A percentile compares a stretch with the other conserved stretches of the same genome.
Conservation (phyloP, 2,113 vertebrate species). For the Aspiorhynchus laticeps region DNA sequence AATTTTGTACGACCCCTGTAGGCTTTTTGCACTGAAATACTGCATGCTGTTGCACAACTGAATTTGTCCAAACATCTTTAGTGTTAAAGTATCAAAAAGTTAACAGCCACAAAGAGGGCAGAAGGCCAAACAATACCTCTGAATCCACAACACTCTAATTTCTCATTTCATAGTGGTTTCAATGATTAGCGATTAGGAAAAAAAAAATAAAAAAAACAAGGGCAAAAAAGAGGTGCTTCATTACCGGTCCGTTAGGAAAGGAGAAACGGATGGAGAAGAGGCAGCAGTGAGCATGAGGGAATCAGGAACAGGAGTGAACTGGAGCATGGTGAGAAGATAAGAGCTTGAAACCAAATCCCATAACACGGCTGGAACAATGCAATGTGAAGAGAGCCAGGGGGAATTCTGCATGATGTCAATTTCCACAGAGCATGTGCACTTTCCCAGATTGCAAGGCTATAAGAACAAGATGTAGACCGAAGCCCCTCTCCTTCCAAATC, state of each 20-base stretch:
- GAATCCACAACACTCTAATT: not conserved
- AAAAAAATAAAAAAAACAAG: not conserved
- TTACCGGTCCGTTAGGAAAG: conserved; percentile 36
- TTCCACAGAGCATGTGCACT: not conserved
- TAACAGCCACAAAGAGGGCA: not conserved
- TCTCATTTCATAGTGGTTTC: not conserved
- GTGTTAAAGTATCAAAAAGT: not conserved
- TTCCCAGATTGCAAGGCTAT: not conserved
- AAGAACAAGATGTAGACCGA: conserved; percentile 3
- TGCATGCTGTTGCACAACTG: not conserved
- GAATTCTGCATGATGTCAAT: conserved; percentile 29
- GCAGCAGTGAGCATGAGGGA: conserved; percentile 35
- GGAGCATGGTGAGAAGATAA: conserved; percentile 23
- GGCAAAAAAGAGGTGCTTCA: conserved; percentile 34
- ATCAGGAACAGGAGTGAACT: conserved; percentile 26
- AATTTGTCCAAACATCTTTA: not conserved
- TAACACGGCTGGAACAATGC: conserved; percentile 27
- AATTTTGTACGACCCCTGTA: not conserved
- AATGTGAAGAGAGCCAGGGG: conserved; percentile 25
- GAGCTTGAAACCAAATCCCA: conserved; percentile 37
- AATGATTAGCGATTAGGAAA: not conserved
- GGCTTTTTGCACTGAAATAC: not conserved
- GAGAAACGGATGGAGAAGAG: conserved; percentile 53
- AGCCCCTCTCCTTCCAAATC: conserved; percentile 14
- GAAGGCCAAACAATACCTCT: not conserved